Conservation (phyloP, 2,797 vertebrate species). For the Apogon hyalosoma region DNA sequence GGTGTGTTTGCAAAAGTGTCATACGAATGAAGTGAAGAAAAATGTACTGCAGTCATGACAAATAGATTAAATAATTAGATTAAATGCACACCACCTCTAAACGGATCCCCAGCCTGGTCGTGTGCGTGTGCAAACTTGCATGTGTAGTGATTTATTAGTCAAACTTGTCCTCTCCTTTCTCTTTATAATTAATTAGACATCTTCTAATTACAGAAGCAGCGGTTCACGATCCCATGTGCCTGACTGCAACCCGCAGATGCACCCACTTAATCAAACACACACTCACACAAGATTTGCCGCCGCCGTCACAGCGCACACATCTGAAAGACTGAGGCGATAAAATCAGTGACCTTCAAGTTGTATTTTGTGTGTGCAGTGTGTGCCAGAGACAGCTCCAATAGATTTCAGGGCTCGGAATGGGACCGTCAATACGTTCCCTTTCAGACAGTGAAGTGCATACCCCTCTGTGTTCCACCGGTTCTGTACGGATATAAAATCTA, state of each 20-base stretch:
- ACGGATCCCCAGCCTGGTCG: too few species aligned
- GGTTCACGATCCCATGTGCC: slow-evolving; percentile 25
- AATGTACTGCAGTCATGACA: too few species aligned
- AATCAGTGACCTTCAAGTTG: slow-evolving; percentile 48
- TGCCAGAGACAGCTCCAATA: background rate
- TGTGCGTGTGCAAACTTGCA: background rate
- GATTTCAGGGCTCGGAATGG: slow-evolving; percentile 32
- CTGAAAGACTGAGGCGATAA: slow-evolving; percentile 29
- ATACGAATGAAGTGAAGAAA: too few species aligned
- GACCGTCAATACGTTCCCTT: slow-evolving; percentile 36
- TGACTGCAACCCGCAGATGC: slow-evolving; percentile 13
- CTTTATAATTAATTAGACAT: slow-evolving; percentile 37
- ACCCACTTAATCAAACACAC: slow-evolving; percentile 23
- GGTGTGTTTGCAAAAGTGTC: too few species aligned
- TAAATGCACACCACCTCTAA: too few species aligned
- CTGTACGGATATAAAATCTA: background rate
- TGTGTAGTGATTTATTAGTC: background rate
- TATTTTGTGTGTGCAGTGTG: background rate
- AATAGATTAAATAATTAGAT: too few species aligned
- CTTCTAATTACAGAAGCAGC: slow-evolving; percentile 40
- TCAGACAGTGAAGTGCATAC: slow-evolving; percentile 22
- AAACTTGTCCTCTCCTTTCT: background rate
- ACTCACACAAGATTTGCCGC: slow-evolving; percentile 18
- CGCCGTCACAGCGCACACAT: background rate
- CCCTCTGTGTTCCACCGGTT: background rate